A percentile compares a stretch with the other conserved stretches of the same genome.
Conservation (phyloP, 2,113 vertebrate genomes). For the Gallinago media region DNA sequence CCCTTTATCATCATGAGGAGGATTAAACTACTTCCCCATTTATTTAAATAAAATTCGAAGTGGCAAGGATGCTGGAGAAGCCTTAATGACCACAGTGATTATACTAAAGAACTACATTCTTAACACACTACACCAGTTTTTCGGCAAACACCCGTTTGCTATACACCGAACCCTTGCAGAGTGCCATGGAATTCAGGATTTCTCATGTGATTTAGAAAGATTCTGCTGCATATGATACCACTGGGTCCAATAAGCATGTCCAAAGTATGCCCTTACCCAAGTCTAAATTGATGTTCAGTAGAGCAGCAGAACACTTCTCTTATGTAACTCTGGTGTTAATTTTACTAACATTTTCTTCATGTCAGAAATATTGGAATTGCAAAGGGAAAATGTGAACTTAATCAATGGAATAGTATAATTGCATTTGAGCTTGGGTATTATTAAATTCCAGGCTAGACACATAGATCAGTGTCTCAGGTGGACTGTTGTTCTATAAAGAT, state of each 20-base stretch:
- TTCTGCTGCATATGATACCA: neutral
- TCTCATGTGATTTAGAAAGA: neutral
- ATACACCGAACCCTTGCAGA: neutral
- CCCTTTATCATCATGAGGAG: slow-evolving; percentile 10
- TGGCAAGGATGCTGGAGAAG: neutral
- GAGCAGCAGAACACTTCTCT: neutral
- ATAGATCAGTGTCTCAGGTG: neutral
- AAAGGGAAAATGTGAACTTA: neutral
- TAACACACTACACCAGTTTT: neutral
- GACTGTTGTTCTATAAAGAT: neutral
- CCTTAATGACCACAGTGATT: neutral
- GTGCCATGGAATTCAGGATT: neutral
- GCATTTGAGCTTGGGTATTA: neutral
- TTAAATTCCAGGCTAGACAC: neutral
- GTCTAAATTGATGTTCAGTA: neutral
- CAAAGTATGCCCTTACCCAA: neutral
- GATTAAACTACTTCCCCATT: neutral
- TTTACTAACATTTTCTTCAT: neutral
- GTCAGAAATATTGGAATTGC: neutral
- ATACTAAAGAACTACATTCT: neutral
- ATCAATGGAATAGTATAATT: neutral
- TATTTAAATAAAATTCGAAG: slow-evolving; percentile 9
- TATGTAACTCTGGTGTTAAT: neutral
- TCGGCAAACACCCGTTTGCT: neutral
- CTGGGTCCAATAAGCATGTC: neutral